phyloP scores from a whole-genome alignment of 2,113 vertebrate species.

The Grallaria varia region DNA sequence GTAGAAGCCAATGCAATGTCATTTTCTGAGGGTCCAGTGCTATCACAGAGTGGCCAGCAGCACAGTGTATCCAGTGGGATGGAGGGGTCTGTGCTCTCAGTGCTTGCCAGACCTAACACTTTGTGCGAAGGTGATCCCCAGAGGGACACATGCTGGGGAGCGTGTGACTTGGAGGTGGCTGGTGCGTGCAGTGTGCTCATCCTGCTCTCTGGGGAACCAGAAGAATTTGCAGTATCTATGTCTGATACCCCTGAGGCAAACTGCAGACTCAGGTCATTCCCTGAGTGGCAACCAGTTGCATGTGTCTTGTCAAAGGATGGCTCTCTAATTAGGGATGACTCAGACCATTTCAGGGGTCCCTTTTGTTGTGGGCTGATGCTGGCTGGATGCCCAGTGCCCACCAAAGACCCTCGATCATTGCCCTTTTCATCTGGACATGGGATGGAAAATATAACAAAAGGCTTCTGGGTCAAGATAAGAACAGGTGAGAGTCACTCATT shows the following conservation, averaged over 20 bases:
- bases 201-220: neutral
- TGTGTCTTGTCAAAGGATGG: neutral
- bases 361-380: neutral
- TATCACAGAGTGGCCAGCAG: no score
- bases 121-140: neutral
- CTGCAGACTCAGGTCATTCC: neutral
- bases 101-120: neutral
- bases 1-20: fast-evolving
- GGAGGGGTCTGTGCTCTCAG: fast-evolving
- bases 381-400: neutral
- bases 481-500: neutral
- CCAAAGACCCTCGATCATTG: neutral
- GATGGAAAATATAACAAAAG: neutral
- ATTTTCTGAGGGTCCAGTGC: neutral
- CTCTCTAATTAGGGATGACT: neutral
- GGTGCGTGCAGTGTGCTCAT: fast-evolving
- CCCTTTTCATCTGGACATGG: neutral
- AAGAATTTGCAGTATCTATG: neutral
- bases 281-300: fast-evolving
- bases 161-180: fast-evolving
- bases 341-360: neutral
- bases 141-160: neutral
- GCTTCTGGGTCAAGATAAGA: neutral
- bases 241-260: neutral
- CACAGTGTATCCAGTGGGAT: neutral